phyloP scores from a whole-genome alignment of 2,888 invertebrate species.

The Parasteatoda lunata region DNA sequence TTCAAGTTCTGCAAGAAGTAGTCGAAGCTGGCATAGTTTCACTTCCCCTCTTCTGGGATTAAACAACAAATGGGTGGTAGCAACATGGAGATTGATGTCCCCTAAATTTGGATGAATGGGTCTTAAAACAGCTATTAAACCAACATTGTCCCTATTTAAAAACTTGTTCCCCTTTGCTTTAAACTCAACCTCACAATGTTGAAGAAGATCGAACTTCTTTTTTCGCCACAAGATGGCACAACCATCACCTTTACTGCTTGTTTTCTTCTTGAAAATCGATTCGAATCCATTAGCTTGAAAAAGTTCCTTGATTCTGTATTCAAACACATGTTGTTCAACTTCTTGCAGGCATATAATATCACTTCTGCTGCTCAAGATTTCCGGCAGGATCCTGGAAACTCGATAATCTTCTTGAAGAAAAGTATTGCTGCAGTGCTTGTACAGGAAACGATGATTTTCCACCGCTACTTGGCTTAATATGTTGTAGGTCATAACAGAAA shows the following conservation, averaged over 20 bases:
- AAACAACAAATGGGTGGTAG: constrained; percentile 95
- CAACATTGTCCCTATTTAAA: constrained; percentile 91
- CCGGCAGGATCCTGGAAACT: constrained; percentile 77
- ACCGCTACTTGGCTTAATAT: constrained; percentile 89
- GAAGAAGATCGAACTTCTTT: constrained; percentile 81
- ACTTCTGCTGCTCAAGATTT: constrained; percentile 78
- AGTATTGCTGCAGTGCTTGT: constrained; percentile 78
- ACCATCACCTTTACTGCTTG: constrained; percentile 87
- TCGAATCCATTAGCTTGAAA: constrained; percentile 79
- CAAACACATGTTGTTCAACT: constrained; percentile 85
- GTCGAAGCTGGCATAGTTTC: constrained; percentile 88
- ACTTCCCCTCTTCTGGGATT: constrained; percentile 93
- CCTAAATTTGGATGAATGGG: constrained; percentile 74
- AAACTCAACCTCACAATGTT: constrained; percentile 83
- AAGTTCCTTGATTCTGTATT: constrained; percentile 6
- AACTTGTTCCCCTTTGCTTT: constrained; percentile 78
- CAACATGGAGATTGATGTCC: constrained; percentile 76
- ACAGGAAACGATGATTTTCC: constrained; percentile 82
- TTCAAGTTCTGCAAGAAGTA: constrained; percentile 89
- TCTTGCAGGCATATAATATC: constrained; percentile 92
- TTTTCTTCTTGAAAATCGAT: constrained; percentile 87
- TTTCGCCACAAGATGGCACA: constrained; percentile 89
- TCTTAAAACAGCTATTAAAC: constrained; percentile 83
- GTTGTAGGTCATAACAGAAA: constrained; percentile 89
- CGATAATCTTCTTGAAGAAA: constrained; percentile 84